A percentile compares a stretch with the other conserved stretches of the same genome.
phyloP scores from a whole-genome alignment of 2,797 vertebrate species.

The Propithecus perrieri region DNA sequence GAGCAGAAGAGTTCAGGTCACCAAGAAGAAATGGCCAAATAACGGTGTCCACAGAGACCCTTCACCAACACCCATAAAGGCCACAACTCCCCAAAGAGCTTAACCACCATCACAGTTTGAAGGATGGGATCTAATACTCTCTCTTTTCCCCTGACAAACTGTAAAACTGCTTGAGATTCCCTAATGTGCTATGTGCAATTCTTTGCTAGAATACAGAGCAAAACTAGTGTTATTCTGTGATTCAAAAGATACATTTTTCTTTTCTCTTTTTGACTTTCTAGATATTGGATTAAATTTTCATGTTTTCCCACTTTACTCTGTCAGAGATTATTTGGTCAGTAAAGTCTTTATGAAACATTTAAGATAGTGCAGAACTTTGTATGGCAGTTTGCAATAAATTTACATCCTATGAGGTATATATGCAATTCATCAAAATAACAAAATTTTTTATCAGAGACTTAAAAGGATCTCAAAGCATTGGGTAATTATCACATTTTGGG shows the following conservation, averaged over 20 bases:
- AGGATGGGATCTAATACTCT: slow-evolving; percentile 50
- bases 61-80: neutral
- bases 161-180: neutral
- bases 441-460: neutral
- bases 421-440: slow-evolving; percentile 5
- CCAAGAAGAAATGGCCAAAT: slow-evolving; percentile 25
- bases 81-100: neutral
- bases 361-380: neutral
- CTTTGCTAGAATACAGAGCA: neutral
- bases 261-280: slow-evolving; percentile 2
- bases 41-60: no score
- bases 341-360: slow-evolving; percentile 49
- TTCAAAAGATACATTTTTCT: neutral
- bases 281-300: slow-evolving; percentile 2
- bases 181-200: neutral
- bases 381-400: neutral
- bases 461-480: slow-evolving; percentile 13
- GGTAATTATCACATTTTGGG: neutral
- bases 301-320: neutral
- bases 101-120: neutral
- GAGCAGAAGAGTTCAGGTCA: neutral
- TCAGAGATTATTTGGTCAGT: neutral
- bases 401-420: neutral
- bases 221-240: neutral
- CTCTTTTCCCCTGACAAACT: neutral